Percentiles rank a stretch among this genome's conserved stretches.
Conservation (phyloP, 53 echinoderm and acorn worm species). For the Holothuria leucospilota region DNA sequence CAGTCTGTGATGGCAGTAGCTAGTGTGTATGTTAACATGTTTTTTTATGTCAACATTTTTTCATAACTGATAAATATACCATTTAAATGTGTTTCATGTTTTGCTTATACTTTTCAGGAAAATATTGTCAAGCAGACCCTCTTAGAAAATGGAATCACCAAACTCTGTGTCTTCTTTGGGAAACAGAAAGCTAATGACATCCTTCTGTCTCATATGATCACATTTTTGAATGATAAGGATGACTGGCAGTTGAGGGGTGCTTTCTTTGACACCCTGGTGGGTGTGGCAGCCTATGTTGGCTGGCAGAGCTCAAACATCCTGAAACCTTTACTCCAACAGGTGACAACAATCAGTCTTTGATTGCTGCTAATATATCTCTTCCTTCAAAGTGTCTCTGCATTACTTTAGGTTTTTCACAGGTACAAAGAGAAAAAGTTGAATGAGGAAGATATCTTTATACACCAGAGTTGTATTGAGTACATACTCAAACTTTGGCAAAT, state of each 20-base stretch:
- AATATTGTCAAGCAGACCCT: conserved; percentile 97
- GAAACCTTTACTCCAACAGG: conserved; percentile 94
- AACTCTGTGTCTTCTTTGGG: conserved; percentile 96
- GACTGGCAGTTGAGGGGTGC: conserved; percentile 96
- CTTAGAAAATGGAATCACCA: conserved; percentile 95
- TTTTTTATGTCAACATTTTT: no score
- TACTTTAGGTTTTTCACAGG: neutral
- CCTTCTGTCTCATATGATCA: conserved; percentile 97
- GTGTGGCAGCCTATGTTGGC: conserved; percentile 95
- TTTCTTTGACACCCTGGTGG: conserved; percentile 97
- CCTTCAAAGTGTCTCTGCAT: neutral
- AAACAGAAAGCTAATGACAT: conserved; percentile 97
- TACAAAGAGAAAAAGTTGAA: neutral
- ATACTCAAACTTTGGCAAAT: no score
- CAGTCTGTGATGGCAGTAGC: no score
- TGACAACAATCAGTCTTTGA: conserved; percentile 14
- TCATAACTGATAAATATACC: no score
- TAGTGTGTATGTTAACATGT: no score
- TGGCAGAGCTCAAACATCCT: conserved; percentile 98
- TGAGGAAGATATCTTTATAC: no score
- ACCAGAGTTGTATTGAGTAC: no score
- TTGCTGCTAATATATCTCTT: no score
- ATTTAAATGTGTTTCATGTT: no score
- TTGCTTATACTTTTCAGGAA: conserved; percentile 61
- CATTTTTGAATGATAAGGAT: conserved; percentile 97